Conservation (phyloP, 2,797 vertebrate genomes). For the Varecia variegata region DNA sequence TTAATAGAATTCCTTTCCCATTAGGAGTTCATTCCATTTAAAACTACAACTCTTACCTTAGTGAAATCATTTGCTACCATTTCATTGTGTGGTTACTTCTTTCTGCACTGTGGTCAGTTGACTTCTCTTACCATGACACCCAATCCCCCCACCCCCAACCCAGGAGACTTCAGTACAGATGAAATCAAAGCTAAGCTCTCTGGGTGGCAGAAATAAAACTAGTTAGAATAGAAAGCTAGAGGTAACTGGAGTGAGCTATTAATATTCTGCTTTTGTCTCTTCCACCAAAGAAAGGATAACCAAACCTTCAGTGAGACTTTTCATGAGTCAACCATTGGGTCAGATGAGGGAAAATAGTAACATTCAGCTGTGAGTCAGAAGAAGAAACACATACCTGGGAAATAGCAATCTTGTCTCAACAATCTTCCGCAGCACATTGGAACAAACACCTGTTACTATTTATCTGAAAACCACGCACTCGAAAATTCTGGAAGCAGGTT, state of each 20-base stretch:
- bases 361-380: not conserved
- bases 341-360: not conserved
- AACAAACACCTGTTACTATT: slow-evolving; percentile 2
- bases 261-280: not conserved
- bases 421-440: not conserved
- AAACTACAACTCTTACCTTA: slow-evolving; percentile 13
- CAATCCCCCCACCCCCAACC: not conserved
- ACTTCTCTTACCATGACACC: not conserved
- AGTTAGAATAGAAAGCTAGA: not conserved
- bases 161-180: not conserved
- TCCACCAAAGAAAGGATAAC: not conserved
- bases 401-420: not conserved
- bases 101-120: not conserved
- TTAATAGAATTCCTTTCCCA: not conserved
- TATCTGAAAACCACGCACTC: slow-evolving; percentile 34
- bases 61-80: not conserved
- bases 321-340: not conserved
- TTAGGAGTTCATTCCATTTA: not conserved
- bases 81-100: not conserved
- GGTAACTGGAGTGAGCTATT: not conserved
- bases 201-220: not conserved
- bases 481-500: not conserved
- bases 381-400: slow-evolving; percentile 34
- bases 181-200: slow-evolving; percentile 20
- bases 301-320: not conserved